A percentile compares a stretch with the other conserved stretches of the same genome.
phyloP scores from a whole-genome alignment of 2,888 invertebrate genomes.

The Toxonevra muliebris region DNA sequence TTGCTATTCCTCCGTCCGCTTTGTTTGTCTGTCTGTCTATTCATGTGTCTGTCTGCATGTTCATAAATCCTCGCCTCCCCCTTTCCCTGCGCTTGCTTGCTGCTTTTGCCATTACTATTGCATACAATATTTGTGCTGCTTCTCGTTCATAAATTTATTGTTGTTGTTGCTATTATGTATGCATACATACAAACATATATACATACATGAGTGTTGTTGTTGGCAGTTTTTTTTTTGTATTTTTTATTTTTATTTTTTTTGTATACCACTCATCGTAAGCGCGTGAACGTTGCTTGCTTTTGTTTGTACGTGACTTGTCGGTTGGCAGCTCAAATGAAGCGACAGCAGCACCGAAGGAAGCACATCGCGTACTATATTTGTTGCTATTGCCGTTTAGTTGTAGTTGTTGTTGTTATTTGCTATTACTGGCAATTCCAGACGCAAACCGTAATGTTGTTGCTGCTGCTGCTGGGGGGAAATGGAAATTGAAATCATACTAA shows the following conservation, averaged over 20 bases:
- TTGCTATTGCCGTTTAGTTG: background rate
- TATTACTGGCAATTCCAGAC: slow-evolving; percentile 15
- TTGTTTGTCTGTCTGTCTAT: background rate
- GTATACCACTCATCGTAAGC: too few relatives aligned
- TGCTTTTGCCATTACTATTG: too few relatives aligned
- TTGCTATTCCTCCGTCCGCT: background rate
- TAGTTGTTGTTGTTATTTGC: background rate
- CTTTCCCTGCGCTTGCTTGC: too few relatives aligned
- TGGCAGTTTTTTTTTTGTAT: slow-evolving; percentile 9
- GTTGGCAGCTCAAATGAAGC: slow-evolving; percentile 21
- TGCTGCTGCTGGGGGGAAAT: slow-evolving; percentile 13
- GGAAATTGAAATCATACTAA: slow-evolving; percentile 31
- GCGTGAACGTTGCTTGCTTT: slow-evolving; percentile 7
- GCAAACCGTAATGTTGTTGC: slow-evolving; percentile 7
- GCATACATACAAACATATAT: too few relatives aligned
- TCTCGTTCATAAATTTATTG: too few relatives aligned
- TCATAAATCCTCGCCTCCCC: background rate
- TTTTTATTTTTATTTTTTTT: slow-evolving; percentile 1
- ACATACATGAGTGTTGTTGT: too few relatives aligned
- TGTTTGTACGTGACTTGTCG: slow-evolving; percentile 31
- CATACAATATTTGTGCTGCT: too few relatives aligned
- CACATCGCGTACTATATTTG: background rate
- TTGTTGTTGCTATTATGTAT: too few relatives aligned
- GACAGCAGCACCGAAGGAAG: slow-evolving; percentile 8
- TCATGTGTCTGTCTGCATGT: background rate